phyloP scores from a whole-genome alignment of 2,888 invertebrate species.

The Drosophila kuntzei region DNA sequence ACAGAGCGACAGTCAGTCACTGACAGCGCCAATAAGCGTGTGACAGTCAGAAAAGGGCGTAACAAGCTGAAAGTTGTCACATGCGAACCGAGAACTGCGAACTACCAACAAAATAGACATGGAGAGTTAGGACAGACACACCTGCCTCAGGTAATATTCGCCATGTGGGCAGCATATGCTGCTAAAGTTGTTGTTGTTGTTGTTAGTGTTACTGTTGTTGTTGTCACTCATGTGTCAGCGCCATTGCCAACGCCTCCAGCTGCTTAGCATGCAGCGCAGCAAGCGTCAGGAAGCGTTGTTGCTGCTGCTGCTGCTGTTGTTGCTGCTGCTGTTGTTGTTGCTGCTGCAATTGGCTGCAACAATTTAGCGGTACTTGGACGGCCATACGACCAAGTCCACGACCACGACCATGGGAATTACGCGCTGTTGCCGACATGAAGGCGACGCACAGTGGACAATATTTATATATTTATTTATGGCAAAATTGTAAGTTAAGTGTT shows the following conservation, averaged over 20 bases:
- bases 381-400: conserved; percentile 5
- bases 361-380: conserved; percentile 80
- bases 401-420: conserved; percentile 71
- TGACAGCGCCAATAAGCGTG: conserved; percentile 64
- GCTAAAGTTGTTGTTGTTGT: conserved; percentile 18
- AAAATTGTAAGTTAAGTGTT: background rate
- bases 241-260: conserved; percentile 67
- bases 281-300: conserved; percentile 63
- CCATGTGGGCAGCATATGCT: conserved; percentile 59
- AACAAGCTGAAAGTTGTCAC: conserved; percentile 65
- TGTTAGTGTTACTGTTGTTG: conserved; percentile 37
- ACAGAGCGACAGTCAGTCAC: conserved; percentile 25
- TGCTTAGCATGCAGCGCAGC: conserved; percentile 81
- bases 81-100: conserved; percentile 25
- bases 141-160: conserved; percentile 61
- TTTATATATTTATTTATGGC: background rate
- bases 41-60: conserved; percentile 74
- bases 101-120: too few relatives aligned
- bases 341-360: conserved; percentile 59
- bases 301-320: conserved; percentile 13
- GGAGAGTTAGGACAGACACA: conserved; percentile 52
- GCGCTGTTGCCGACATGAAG: conserved; percentile 34
- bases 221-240: conserved; percentile 69
- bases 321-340: conserved; percentile 16
- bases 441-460: conserved; percentile 42